phyloP scores from a whole-genome alignment of 2,888 invertebrate species.

The Rhogogaster chlorosoma region DNA sequence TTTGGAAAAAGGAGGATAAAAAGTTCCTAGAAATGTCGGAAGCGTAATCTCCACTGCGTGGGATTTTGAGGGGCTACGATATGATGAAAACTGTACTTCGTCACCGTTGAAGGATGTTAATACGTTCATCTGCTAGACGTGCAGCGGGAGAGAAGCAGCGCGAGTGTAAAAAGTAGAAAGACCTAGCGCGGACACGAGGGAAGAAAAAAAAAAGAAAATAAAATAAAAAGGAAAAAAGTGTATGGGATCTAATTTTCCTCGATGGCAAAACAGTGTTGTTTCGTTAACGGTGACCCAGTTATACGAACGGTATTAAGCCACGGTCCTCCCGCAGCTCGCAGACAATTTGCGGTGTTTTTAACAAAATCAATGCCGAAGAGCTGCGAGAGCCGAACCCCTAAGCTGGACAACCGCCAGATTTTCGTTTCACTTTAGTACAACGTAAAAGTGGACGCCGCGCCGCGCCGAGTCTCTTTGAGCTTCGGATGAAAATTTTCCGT shows the following conservation, averaged over 20 bases:
- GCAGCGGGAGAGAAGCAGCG: not conserved
- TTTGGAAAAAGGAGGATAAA: not conserved
- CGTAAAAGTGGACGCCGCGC: not conserved
- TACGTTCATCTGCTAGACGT: not conserved
- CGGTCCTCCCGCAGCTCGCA: constrained; percentile 21
- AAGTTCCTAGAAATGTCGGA: not conserved
- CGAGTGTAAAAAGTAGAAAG: not conserved
- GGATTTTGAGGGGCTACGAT: not conserved
- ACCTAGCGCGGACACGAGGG: not conserved
- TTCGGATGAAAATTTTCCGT: not conserved
- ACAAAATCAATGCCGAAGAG: constrained; percentile 61
- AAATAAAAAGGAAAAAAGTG: not conserved
- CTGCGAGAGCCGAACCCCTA: constrained; percentile 9
- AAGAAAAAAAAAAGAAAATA: not conserved
- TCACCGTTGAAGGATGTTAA: not conserved
- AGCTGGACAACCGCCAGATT: constrained; percentile 63
- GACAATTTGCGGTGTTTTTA: constrained; percentile 62
- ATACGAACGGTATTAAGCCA: constrained; percentile 29
- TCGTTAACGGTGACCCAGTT: constrained; percentile 45
- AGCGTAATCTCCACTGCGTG: not conserved
- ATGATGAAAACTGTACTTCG: not conserved
- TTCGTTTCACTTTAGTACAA: constrained; percentile 55
- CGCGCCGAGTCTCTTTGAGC: not conserved
- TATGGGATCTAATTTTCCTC: constrained; percentile 25
- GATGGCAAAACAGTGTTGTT: constrained; percentile 38